Percentiles rank a stretch among this genome's conserved stretches.
Evolutionary conservation across 2,888 invertebrate species (phyloP).

Genomic region (Eupithecia dodoneata): DNA sequence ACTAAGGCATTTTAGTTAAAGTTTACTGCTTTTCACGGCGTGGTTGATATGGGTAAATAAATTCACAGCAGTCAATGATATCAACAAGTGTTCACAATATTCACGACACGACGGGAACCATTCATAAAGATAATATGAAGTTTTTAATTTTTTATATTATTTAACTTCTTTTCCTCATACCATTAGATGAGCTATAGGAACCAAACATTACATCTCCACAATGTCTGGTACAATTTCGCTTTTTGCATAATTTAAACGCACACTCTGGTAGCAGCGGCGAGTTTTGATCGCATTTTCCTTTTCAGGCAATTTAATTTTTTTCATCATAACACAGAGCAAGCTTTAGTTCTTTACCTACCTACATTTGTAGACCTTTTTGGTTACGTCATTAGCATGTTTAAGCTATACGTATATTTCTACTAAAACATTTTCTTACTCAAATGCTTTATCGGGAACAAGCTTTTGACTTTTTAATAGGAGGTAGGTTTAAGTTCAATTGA

Average conservation of each 20-base stretch:
- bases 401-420: constrained; percentile 15
- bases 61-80: neutral
- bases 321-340: constrained; percentile 24
- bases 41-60: neutral
- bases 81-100: neutral
- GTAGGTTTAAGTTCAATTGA: neutral
- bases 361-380: constrained; percentile 14
- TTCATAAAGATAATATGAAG: neutral
- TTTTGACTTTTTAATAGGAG: constrained; percentile 2
- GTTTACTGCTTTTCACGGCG: neutral
- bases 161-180: neutral
- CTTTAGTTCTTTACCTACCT: constrained; percentile 18
- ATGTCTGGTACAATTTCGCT: neutral
- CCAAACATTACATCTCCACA: neutral
- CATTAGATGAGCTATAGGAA: neutral
- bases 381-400: constrained; percentile 32
- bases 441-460: neutral
- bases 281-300: constrained; percentile 31
- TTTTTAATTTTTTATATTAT: neutral
- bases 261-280: neutral
- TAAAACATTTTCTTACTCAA: neutral
- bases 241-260: constrained; percentile 4
- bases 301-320: constrained; percentile 33
- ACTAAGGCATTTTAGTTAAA: neutral
- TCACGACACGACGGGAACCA: neutral